phyloP scores from a whole-genome alignment of 2,888 invertebrate species.

The Acleris literana region DNA sequence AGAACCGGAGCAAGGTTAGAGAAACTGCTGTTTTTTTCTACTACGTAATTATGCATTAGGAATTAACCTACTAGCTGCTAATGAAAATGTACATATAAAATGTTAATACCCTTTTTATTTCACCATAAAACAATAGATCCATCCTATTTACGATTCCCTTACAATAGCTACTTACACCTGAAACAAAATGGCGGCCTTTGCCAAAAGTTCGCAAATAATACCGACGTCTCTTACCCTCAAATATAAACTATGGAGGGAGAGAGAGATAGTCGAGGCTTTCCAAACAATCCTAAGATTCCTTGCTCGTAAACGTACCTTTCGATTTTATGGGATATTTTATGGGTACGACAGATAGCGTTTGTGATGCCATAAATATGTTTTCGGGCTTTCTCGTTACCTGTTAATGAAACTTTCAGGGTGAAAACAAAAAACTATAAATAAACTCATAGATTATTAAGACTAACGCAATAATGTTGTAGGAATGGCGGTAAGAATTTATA shows the following conservation, averaged over 20 bases:
- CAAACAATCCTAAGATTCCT: constrained; percentile 14
- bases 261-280: neutral
- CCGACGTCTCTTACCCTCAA: too few species aligned
- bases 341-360: neutral
- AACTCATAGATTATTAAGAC: too few species aligned
- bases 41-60: too few species aligned
- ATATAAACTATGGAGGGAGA: too few species aligned
- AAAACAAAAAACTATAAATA: too few species aligned
- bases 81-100: neutral
- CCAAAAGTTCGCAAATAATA: constrained; percentile 2
- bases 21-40: too few species aligned
- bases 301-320: constrained; percentile 14
- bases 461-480: too few species aligned
- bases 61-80: too few species aligned
- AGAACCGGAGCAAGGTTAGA: too few species aligned
- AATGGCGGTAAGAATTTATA: too few species aligned
- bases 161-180: constrained; percentile 6
- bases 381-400: neutral
- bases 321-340: constrained; percentile 15
- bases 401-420: neutral
- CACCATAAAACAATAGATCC: constrained; percentile 9
- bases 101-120: constrained; percentile 3
- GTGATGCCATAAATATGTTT: constrained; percentile 3
- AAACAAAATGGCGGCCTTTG: constrained; percentile 7
- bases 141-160: neutral